phyloP scores from a whole-genome alignment of 2,888 invertebrate species.

The Xanthia togata region DNA sequence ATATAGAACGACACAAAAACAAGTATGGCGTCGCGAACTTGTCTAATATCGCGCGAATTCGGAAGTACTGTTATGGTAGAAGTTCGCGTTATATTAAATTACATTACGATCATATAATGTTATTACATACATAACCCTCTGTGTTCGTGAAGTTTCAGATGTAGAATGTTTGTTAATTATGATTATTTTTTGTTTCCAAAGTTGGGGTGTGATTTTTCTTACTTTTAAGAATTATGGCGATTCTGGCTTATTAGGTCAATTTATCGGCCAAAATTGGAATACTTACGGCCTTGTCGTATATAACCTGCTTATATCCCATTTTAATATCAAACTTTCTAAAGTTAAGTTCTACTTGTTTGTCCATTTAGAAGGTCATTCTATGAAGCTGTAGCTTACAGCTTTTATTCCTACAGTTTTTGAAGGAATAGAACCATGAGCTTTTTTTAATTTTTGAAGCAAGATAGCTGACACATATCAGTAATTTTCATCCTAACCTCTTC shows the following conservation, averaged over 20 bases:
- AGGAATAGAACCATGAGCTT: not conserved
- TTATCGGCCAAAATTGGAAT: not conserved
- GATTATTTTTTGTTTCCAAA: not conserved
- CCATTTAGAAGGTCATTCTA: not conserved
- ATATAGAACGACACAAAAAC: constrained; percentile 29
- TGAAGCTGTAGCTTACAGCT: not conserved
- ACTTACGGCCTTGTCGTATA: not conserved
- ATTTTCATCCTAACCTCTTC: not conserved
- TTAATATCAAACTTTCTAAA: too few relatives aligned
- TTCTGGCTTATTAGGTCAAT: not conserved
- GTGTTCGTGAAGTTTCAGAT: constrained; percentile 3
- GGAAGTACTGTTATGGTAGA: constrained; percentile 35
- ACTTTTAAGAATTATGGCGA: not conserved
- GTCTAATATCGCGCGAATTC: constrained; percentile 37
- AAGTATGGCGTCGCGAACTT: constrained; percentile 44
- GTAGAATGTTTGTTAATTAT: not conserved
- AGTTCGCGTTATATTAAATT: constrained; percentile 30
- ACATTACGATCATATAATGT: constrained; percentile 14
- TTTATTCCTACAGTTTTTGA: not conserved
- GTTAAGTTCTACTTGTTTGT: not conserved
- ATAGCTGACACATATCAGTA: not conserved
- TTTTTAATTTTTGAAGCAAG: not conserved
- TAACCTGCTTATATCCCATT: not conserved
- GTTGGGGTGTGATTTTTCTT: not conserved
- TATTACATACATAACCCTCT: constrained; percentile 12